Conservation (phyloP, 2,113 vertebrate species). For the Arenaria interpres region DNA sequence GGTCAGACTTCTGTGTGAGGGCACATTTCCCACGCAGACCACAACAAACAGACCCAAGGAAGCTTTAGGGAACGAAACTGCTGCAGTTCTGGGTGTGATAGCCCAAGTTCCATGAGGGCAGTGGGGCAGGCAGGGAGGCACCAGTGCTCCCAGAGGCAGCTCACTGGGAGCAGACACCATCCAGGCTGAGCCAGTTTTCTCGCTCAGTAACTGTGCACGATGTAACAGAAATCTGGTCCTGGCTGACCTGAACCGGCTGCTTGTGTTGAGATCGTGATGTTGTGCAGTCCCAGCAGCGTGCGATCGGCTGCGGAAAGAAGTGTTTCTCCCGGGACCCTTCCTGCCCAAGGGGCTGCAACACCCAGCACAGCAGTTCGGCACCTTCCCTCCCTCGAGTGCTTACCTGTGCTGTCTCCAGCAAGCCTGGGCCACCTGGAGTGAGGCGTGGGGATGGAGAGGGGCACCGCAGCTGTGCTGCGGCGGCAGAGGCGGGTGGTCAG, state of each 20-base stretch:
- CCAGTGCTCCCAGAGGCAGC: accelerated
- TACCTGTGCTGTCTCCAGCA: accelerated
- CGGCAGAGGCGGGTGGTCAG: accelerated
- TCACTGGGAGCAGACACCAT: background rate
- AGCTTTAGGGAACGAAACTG: background rate
- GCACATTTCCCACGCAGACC: accelerated
- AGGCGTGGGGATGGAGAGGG: accelerated
- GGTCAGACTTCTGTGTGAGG: background rate
- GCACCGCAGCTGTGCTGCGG: accelerated
- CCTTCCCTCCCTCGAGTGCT: accelerated
- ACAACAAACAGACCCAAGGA: background rate
- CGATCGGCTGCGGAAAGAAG: background rate
- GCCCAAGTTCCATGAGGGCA: background rate
- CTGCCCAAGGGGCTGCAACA: accelerated
- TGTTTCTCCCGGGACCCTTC: background rate
- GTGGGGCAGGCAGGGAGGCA: background rate
- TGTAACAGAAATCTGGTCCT: accelerated
- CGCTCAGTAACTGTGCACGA: background rate
- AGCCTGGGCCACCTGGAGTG: accelerated
- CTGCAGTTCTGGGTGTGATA: background rate
- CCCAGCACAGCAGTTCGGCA: accelerated
- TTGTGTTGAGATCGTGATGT: accelerated
- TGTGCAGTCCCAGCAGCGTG: no score
- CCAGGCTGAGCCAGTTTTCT: background rate
- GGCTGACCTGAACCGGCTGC: background rate